Percentiles rank a stretch among this genome's conserved stretches.
phyloP scores from a whole-genome alignment of 2,888 invertebrate genomes.

The Sphinx pinastri region DNA sequence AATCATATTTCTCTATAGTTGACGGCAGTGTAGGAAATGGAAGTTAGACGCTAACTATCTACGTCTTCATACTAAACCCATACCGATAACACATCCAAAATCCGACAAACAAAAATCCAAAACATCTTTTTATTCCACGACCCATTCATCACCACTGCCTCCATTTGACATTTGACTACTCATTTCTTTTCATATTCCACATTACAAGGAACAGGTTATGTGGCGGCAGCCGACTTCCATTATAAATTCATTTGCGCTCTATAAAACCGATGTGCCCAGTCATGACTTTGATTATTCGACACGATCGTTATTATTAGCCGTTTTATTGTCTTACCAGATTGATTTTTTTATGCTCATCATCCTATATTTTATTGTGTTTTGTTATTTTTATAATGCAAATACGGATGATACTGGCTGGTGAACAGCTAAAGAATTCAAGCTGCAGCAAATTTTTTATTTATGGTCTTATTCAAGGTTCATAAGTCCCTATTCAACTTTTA shows the following conservation, averaged over 20 bases:
- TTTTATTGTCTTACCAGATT: constrained; percentile 71
- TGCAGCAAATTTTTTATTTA: too few relatives aligned
- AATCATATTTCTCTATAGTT: too few relatives aligned
- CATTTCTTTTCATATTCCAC: constrained; percentile 19
- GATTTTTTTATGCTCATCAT: constrained; percentile 61
- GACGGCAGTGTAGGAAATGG: too few relatives aligned
- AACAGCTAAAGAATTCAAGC: background rate
- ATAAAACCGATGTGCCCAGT: constrained; percentile 60
- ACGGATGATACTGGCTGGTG: background rate
- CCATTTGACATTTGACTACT: constrained; percentile 14
- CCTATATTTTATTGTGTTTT: constrained; percentile 41
- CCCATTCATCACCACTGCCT: background rate
- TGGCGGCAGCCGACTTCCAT: constrained; percentile 45
- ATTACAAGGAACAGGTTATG: constrained; percentile 15
- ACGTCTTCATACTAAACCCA: too few relatives aligned
- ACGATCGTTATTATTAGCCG: constrained; percentile 63
- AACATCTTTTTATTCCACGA: too few relatives aligned
- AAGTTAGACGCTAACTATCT: too few relatives aligned
- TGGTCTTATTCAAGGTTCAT: too few relatives aligned
- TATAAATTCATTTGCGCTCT: constrained; percentile 73
- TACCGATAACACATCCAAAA: too few relatives aligned
- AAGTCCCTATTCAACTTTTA: too few relatives aligned
- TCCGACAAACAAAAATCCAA: too few relatives aligned
- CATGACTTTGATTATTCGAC: constrained; percentile 71
- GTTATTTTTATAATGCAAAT: constrained; percentile 33